These are phyloP conservation scores for Leptinotarsa undecemlineata DNA, from an alignment of 1,140 invertebrate genomes.

Conservation along the genomic window DNA sequence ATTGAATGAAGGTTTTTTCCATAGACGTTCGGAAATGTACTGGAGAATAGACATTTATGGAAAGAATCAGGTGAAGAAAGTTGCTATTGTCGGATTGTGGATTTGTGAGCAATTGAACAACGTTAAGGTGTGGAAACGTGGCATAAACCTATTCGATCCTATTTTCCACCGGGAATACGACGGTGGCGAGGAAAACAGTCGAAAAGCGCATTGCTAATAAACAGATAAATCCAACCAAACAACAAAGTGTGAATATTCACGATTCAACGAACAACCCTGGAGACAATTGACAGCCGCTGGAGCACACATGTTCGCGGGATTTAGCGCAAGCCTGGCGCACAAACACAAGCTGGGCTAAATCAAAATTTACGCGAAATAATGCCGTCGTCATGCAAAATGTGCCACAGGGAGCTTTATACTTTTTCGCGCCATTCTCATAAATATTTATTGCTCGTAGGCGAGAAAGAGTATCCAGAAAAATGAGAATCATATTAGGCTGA, in stretches of 20 bases:
- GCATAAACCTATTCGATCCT: too few relatives aligned
- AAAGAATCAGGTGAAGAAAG: too few relatives aligned
- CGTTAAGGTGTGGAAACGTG: too few relatives aligned
- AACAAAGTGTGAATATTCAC: constrained; percentile 5
- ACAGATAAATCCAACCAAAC: neutral
- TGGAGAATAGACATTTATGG: too few relatives aligned
- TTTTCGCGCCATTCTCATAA: constrained; percentile 2
- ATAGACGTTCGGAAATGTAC: too few relatives aligned
- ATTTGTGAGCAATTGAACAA: too few relatives aligned
- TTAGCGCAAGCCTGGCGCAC: neutral
- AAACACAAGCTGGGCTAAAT: neutral
- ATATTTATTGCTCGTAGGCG: neutral
- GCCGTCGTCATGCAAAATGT: neutral
- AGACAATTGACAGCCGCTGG: constrained; percentile 1
- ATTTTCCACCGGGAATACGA: too few relatives aligned
- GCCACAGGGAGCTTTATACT: neutral
- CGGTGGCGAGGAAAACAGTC: too few relatives aligned
- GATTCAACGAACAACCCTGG: constrained; percentile 2
- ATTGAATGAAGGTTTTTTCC: too few relatives aligned
- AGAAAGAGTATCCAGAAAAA: neutral
- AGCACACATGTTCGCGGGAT: constrained; percentile 2
- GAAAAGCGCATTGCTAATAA: too few relatives aligned
- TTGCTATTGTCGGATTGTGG: too few relatives aligned
- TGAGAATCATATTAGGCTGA: too few relatives aligned
- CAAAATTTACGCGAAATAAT: neutral